Base-by-base conservation (phyloP, 2,888 invertebrate species). In the Dioctria rufipes region DNA sequence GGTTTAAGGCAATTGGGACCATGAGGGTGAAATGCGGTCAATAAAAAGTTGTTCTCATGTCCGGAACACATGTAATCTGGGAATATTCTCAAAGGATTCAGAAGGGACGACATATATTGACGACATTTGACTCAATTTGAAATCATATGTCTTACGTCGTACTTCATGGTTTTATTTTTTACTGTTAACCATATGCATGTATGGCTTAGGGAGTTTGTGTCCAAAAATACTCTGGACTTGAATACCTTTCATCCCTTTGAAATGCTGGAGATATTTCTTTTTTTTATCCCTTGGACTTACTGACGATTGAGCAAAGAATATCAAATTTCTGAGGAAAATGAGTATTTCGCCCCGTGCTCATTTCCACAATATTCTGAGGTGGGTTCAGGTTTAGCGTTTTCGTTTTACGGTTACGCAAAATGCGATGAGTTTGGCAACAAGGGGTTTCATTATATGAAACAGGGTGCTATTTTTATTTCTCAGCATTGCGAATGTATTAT, bases 71-170 rank as follows among this genome's bases (percentile, higher is more conserved):
- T 82, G 82, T 82, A 82, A 81, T 82, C 78, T 80, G 79, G 63
- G 71, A 80, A 81, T 80, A 82, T 69, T 81, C 82, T 81, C 81
- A 71, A 80, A 80, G 80, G 80, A 80, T 80, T 69, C 78, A 73
- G 42, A 81, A 82, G 80, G 82, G 81, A 82, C 79, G 79, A 81
- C 78, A 63, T 77, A 82, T 81, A 82, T 82, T 82, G 82, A 82
- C 82, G 79, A 82, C 81, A 81, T 82, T 82, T 82, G 82, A 82
- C 82, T 82, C 82, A 82, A 82, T 82, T 82, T 82, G 80, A 82
- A 81, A 81, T 82, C 82, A 82, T 81, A 82, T 82, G 82, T 82
- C 80, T 63, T 80, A n/a, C 13, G 69, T 63, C 71, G 58, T 61
- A 63, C 71, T 71, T 80, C 69, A 80, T 71, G 69, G 60, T 46